Evolutionary conservation across 2,113 vertebrate species (phyloP), one percentile per base, ranked within the genome.

Genomic region (Channa maculata): DNA sequence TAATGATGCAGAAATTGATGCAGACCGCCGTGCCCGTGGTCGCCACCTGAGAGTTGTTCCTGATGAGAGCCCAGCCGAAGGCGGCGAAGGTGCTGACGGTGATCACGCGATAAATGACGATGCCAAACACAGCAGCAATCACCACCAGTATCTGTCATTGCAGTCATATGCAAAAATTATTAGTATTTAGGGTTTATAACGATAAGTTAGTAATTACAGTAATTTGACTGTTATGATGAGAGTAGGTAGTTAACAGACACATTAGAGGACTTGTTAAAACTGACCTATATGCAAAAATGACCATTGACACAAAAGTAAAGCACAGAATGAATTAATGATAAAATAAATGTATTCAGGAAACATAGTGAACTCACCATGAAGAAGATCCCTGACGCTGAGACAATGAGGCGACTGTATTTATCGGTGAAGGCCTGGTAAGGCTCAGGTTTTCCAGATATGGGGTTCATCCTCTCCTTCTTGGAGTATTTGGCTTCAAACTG

Each of bases 401-500:
- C 96, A 6, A 98, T 91, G 65, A 98, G 95, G 86, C 96, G 95
- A 90, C 96, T 97, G 94, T 96, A 98, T 93, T 97, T 98, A 90
- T 98, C 96, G 59, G 95, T 93, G 94, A 98, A 97, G 43, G 95
- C 96, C 93, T 98, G 97, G 75, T 98, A 95, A 83, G 97, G 96
- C 90, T 98, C 96, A 60, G 96, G 96, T 80, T 97, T 98, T 64
- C 96, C 97, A 0, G 97, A 97, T 89, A 98, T 97, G 45, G 96
- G 96, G 80, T 98, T 99, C 94, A 95, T 95, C 82, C 97, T 93
- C 55, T 97, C 96, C 78, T 97, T 96, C 92, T 96, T 96, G 77
- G 96, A 98, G 90, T 98, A 98, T 90, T 98, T 98, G 79, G 96
- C 95, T 94, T 98, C 97, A 91, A 98, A 99, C 90, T 99, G 97